Conservation (phyloP, 2,888 invertebrate species). For the Idaea straminata region DNA sequence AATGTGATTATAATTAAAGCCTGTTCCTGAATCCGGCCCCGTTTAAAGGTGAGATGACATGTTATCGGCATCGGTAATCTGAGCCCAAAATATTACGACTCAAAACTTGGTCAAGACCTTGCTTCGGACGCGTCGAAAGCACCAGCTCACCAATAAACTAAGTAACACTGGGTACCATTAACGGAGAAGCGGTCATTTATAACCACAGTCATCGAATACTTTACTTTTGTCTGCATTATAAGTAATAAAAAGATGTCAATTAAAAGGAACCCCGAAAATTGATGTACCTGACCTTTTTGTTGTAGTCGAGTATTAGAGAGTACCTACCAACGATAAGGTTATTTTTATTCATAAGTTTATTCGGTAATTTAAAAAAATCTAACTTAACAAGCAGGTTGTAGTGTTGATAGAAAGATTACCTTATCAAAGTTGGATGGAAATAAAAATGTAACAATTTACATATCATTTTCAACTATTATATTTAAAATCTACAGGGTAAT, state of each 20-base stretch:
- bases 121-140: conserved; percentile 45
- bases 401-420: conserved; percentile 1
- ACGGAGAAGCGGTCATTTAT: conserved; percentile 68
- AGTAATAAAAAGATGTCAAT: conserved; percentile 74
- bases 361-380: conserved; percentile 9
- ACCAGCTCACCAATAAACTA: conserved; percentile 57
- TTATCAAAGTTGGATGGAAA: not conserved
- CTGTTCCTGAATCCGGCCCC: conserved; percentile 46
- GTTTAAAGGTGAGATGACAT: conserved; percentile 73
- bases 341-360: conserved; percentile 22
- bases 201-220: conserved; percentile 62
- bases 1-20: not conserved
- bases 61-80: conserved; percentile 77
- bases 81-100: conserved; percentile 80
- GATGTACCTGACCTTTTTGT: conserved; percentile 49
- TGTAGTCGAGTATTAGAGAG: conserved; percentile 27
- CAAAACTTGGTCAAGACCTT: conserved; percentile 78
- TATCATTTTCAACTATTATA: conserved; percentile 1
- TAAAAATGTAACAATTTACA: not conserved
- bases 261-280: conserved; percentile 58
- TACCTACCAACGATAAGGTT: conserved; percentile 23
- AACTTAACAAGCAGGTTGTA: not conserved
- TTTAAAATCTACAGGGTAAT: not conserved
- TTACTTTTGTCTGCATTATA: conserved; percentile 57
- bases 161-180: conserved; percentile 67